A percentile compares a stretch with the other conserved stretches of the same genome.
Evolutionary conservation across 2,797 vertebrate species (phyloP).

Genomic region (Buphagus erythrorhynchus): DNA sequence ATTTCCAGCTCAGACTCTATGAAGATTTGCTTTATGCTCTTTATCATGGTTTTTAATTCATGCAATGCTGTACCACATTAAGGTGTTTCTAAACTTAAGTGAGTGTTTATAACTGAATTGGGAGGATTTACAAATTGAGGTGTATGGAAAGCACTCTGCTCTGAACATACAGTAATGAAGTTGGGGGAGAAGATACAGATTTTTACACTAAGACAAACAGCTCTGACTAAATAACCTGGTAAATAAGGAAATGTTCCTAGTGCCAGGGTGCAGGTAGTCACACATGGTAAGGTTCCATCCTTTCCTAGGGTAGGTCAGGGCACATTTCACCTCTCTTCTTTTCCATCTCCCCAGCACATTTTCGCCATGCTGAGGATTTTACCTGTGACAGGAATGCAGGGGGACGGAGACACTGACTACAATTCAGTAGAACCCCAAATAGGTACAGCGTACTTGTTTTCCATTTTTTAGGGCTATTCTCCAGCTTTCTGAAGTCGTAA

Average conservation of each 20-base stretch:
- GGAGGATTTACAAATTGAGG: neutral
- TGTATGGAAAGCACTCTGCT: neutral
- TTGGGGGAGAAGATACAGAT: neutral
- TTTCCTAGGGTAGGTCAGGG: neutral
- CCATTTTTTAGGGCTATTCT: neutral
- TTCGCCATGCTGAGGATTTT: neutral
- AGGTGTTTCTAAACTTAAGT: neutral
- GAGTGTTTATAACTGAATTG: accelerated
- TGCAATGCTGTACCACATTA: neutral
- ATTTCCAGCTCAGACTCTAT: neutral
- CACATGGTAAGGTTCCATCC: neutral
- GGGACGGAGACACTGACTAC: too few relatives aligned
- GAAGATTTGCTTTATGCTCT: neutral
- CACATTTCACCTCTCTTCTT: neutral
- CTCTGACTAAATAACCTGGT: neutral
- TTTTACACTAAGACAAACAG: neutral
- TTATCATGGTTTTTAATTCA: neutral
- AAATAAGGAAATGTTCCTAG: neutral
- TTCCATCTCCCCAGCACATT: neutral
- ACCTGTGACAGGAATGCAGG: neutral
- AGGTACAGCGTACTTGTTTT: neutral
- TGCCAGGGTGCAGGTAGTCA: neutral
- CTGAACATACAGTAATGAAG: neutral
- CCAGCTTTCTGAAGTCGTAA: neutral
- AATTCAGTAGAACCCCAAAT: neutral